Conservation (phyloP, 2,113 vertebrate species). For the Menura novaehollandiae region DNA sequence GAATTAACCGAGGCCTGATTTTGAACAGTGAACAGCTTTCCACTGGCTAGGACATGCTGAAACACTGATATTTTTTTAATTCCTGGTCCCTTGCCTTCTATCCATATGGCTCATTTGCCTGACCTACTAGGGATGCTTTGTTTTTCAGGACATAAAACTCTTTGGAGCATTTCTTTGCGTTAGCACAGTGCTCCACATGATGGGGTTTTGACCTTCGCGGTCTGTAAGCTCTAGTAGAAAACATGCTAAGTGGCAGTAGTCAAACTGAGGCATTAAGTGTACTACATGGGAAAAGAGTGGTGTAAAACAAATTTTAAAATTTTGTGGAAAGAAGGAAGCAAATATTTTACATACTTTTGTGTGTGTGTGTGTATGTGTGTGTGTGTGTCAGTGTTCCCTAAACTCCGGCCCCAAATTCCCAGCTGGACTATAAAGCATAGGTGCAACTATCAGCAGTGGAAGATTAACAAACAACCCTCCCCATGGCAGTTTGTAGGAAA, state of each 20-base stretch:
- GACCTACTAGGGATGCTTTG: neutral
- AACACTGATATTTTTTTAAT: neutral
- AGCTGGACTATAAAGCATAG: neutral
- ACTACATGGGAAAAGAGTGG: neutral
- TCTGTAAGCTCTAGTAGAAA: neutral
- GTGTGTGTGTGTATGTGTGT: neutral
- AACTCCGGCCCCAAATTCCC: neutral
- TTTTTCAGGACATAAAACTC: conserved; percentile 10
- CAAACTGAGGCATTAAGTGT: neutral
- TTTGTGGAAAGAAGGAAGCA: neutral
- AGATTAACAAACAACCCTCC: neutral
- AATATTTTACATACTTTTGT: neutral
- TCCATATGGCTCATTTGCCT: conserved; percentile 6
- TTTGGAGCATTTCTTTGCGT: neutral
- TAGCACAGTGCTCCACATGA: neutral
- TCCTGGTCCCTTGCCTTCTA: neutral
- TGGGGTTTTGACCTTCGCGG: neutral
- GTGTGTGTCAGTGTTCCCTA: neutral
- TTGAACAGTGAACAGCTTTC: neutral
- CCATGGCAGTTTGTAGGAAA: neutral
- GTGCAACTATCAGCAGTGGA: neutral
- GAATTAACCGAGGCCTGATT: neutral
- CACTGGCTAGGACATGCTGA: neutral
- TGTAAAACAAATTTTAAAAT: neutral
- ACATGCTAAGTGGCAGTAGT: neutral